These are phyloP conservation scores for Silurus lanzhouensis DNA, from an alignment of 2,797 vertebrate species.

Conservation along the genomic window DNA sequence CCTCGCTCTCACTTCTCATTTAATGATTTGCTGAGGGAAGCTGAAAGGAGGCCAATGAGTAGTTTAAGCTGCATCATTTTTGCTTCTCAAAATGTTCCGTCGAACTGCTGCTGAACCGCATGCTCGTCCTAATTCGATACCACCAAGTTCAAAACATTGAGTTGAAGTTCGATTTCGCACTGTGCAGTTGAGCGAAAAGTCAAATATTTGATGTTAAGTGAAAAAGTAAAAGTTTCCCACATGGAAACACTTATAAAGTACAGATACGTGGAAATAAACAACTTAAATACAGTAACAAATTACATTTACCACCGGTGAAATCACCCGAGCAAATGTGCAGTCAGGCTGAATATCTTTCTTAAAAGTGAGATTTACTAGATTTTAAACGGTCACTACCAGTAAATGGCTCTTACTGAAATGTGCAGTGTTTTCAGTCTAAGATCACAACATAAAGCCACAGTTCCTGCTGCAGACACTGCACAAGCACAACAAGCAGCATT, in stretches of 20 bases:
- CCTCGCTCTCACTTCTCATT: constrained; percentile 31
- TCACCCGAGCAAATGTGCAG: background rate
- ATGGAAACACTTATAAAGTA: too few relatives aligned
- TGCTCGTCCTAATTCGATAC: too few relatives aligned
- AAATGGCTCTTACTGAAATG: background rate
- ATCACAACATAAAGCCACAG: background rate
- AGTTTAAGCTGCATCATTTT: background rate
- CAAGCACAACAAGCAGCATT: background rate
- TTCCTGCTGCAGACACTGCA: background rate
- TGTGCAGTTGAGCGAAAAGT: too few relatives aligned
- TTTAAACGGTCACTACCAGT: too few relatives aligned
- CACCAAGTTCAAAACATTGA: too few relatives aligned
- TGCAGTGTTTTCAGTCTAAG: background rate
- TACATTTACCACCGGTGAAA: background rate
- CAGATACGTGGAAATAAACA: too few relatives aligned
- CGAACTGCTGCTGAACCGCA: too few relatives aligned
- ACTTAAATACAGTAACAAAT: too few relatives aligned
- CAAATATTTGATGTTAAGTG: too few relatives aligned
- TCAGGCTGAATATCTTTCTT: background rate
- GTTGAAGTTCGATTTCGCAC: too few relatives aligned
- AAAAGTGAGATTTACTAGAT: background rate
- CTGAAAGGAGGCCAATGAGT: constrained; percentile 62
- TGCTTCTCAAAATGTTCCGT: too few relatives aligned
- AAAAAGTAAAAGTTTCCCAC: too few relatives aligned
- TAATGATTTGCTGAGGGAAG: constrained; percentile 56